These are phyloP conservation scores for Hymenopus coronatus DNA, from an alignment of 2,888 invertebrate species.

Conservation along the genomic window DNA sequence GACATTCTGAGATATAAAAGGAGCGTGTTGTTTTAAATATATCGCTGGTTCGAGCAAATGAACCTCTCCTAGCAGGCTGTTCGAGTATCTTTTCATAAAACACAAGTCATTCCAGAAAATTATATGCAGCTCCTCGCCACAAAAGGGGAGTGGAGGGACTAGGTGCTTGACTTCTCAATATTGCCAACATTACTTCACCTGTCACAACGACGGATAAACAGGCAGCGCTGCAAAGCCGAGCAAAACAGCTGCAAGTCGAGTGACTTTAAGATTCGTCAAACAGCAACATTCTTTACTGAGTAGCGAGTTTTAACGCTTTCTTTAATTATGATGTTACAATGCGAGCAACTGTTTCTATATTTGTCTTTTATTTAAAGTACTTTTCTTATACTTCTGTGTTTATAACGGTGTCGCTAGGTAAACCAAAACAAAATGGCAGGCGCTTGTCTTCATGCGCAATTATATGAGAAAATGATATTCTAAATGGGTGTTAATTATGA, in stretches of 20 bases:
- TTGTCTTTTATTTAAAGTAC: not conserved
- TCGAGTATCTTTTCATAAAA: not conserved
- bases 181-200: not conserved
- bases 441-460: too few relatives aligned
- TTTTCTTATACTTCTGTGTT: too few relatives aligned
- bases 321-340: not conserved
- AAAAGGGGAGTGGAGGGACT: not conserved
- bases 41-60: not conserved
- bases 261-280: not conserved
- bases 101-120: conserved; percentile 8
- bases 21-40: not conserved
- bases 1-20: not conserved
- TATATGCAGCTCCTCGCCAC: not conserved
- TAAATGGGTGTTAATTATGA: too few relatives aligned
- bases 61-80: not conserved
- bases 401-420: too few relatives aligned
- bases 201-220: not conserved
- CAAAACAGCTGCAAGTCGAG: not conserved
- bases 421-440: too few relatives aligned
- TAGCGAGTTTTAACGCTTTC: not conserved
- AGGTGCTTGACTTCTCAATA: not conserved
- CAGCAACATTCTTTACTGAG: not conserved
- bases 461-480: too few relatives aligned
- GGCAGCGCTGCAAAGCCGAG: not conserved
- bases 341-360: not conserved